Evolutionary conservation across 1,140 invertebrate species (phyloP), one percentile per base, ranked within the genome.

Genomic region (Drosophila paulistorum): DNA sequence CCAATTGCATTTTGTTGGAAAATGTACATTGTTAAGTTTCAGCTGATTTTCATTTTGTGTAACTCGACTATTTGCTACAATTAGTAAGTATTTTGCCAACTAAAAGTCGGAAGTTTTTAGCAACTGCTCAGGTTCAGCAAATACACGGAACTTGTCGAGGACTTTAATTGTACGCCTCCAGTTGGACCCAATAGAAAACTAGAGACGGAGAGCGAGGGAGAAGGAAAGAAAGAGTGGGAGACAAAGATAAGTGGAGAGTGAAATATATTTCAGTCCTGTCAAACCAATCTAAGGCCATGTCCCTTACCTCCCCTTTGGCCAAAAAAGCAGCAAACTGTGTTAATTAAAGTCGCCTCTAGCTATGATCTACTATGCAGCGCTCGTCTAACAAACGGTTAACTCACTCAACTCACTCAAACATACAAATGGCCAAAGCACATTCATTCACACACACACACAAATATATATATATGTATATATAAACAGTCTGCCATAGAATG

Each of bases 21-120:
- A 51, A 51, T 51, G 45, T 51, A 20, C 17, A 51, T 51, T 51
- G 45, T 51, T 51, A 4, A 51, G 45, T 51, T 51, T 51, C 20
- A 51, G 45, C 37, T 41, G 57, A 35, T 45, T 41, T 58, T 30
- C 33, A 41, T 65, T 62, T 63, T 68, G 48, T 75, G 68, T 75
- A 75, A 65, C 75, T 75, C 55, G 58, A 75, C 68, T 75, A 75
- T 68, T 73, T 75, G 73, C 59, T 20, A 62, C 72, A 76, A 59
- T 74, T 81, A 51, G 45, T 51, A 51, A 51, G 45, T 51, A 51
- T 51, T 51, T 51, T 51, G 45, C 45, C 45, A 23, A 51, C 45
- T 23, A 20, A 23, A 51, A 51, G 45, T 51, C 45, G 2, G 11
- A 51, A 51, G 45, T 51, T 51, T 51, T 51, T 10, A 51, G 45